These are phyloP conservation scores for Theristicus caerulescens DNA, from an alignment of 2,113 vertebrate species.

Conservation along the genomic window DNA sequence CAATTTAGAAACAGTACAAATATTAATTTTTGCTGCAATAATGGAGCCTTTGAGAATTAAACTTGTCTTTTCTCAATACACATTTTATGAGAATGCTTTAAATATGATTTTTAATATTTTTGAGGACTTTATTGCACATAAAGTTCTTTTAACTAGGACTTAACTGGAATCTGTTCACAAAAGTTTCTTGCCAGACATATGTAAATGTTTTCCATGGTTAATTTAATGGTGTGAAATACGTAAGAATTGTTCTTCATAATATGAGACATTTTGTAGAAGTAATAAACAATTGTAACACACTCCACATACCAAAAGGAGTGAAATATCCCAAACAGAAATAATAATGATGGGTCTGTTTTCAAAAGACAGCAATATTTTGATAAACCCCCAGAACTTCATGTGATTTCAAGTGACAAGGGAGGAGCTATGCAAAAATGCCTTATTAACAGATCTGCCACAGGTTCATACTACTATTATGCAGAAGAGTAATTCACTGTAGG, in stretches of 20 bases:
- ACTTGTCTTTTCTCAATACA: slow-evolving; percentile 80
- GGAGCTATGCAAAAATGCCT: neutral
- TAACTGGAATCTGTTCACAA: slow-evolving; percentile 73
- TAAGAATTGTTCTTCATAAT: slow-evolving; percentile 47
- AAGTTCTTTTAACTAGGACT: slow-evolving; percentile 81
- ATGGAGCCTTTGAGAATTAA: slow-evolving; percentile 84
- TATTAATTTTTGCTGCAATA: slow-evolving; percentile 89
- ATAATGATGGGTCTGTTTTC: neutral
- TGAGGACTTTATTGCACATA: slow-evolving; percentile 80
- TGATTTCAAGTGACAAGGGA: neutral
- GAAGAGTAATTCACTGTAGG: neutral
- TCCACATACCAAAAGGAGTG: neutral
- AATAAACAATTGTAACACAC: neutral
- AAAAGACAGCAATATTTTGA: neutral
- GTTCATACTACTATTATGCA: neutral
- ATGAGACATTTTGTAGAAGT: neutral
- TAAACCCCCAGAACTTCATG: neutral
- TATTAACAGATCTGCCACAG: neutral
- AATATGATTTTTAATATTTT: slow-evolving; percentile 91
- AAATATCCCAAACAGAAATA: neutral
- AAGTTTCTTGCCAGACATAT: slow-evolving; percentile 83
- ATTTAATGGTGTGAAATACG: slow-evolving; percentile 70
- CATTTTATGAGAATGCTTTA: slow-evolving; percentile 80
- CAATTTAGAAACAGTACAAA: slow-evolving; percentile 83
- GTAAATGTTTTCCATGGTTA: slow-evolving; percentile 73